These are phyloP conservation scores for Pteropus alecto DNA, from an alignment of 2,113 vertebrate species.

Conservation along the genomic window DNA sequence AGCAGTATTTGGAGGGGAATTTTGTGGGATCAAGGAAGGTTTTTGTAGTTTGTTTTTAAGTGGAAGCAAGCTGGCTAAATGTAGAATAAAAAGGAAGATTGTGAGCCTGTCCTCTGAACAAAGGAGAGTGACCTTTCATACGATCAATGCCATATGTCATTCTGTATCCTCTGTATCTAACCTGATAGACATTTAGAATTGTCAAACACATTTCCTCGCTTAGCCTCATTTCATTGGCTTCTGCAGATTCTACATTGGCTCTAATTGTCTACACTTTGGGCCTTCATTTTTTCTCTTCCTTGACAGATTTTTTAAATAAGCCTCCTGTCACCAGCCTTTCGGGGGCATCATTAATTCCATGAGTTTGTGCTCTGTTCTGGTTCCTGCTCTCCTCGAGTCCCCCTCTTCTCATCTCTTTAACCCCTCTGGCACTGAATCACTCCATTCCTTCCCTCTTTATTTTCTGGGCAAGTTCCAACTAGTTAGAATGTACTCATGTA, in stretches of 20 bases:
- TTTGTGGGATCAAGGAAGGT: not conserved
- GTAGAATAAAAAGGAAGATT: not conserved
- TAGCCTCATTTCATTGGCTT: not conserved
- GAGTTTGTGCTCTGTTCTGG: not conserved
- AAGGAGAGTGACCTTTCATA: not conserved
- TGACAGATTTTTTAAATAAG: not conserved
- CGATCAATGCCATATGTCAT: not conserved
- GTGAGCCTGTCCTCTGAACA: not conserved
- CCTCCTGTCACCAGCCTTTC: not conserved
- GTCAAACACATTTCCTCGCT: not conserved
- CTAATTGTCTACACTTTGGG: not conserved
- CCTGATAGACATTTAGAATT: not conserved
- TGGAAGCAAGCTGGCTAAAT: not conserved
- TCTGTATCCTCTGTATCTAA: not conserved
- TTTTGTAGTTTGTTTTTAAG: not conserved
- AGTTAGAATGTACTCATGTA: not conserved
- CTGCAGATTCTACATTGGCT: not conserved
- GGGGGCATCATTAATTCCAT: not conserved
- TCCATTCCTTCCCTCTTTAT: not conserved
- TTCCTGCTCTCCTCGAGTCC: not conserved
- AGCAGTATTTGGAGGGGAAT: not conserved
- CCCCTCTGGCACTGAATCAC: not conserved
- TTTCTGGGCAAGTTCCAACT: not conserved
- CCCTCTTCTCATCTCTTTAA: not conserved
- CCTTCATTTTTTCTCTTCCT: conserved; percentile 35